Evolutionary conservation across 2,113 vertebrate genomes (phyloP).

Genomic region (Vanacampus margaritifer): DNA sequence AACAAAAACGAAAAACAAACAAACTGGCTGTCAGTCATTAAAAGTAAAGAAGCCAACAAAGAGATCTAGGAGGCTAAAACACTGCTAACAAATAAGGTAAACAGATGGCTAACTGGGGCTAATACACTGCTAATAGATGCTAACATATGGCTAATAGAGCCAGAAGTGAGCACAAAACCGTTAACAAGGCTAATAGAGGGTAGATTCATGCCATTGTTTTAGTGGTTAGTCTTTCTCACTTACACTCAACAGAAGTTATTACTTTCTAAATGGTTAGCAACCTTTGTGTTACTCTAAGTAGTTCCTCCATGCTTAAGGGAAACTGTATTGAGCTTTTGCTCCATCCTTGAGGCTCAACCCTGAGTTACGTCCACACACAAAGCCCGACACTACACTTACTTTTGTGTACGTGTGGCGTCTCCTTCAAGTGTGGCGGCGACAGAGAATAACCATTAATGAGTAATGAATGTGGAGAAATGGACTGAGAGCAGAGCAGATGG

Average conservation of each 20-base stretch:
- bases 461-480: conserved; percentile 74
- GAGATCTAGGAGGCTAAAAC: not conserved
- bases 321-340: not conserved
- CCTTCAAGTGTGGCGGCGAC: conserved; percentile 24
- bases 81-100: not conserved
- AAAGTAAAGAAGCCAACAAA: not conserved
- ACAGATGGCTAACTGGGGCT: conserved; percentile 1
- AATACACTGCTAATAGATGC: conserved; percentile 1
- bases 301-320: not conserved
- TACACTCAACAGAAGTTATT: not conserved
- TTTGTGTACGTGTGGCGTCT: conserved; percentile 22
- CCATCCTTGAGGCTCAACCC: conserved; percentile 47
- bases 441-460: conserved; percentile 72
- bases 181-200: not conserved
- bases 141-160: not conserved
- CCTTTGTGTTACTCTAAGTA: not conserved
- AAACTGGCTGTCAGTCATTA: not conserved
- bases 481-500: conserved; percentile 31
- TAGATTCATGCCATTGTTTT: not conserved
- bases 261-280: not conserved
- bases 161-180: not conserved
- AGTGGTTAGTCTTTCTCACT: not conserved
- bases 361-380: conserved; percentile 55
- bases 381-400: conserved; percentile 32
- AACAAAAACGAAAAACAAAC: not conserved